Evolutionary conservation across 92 coral and sea anemone genomes (phyloP).

Genomic region (Nematostella vectensis): DNA sequence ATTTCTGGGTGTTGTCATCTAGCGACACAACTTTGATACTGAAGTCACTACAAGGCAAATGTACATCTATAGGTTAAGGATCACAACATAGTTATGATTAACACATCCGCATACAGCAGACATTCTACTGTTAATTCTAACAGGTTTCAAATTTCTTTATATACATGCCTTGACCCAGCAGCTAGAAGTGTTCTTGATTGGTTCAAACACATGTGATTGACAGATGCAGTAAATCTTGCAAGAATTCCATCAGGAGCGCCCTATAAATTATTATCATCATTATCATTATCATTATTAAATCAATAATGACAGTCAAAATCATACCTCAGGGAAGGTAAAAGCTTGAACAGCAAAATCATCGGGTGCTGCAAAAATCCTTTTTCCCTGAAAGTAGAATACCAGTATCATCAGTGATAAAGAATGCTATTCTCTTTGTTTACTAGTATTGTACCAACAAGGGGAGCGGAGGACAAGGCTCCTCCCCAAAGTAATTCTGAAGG

Average conservation of each 20-base stretch:
- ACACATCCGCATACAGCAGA: no score
- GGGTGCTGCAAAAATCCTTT: constrained; percentile 86
- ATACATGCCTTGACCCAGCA: constrained; percentile 96
- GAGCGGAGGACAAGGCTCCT: no score
- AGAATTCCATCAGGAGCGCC: constrained; percentile 94
- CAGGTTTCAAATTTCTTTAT: no score
- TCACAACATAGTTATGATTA: no score
- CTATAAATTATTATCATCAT: constrained; percentile 25
- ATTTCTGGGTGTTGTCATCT: constrained; percentile 71
- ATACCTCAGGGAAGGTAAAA: constrained; percentile 92
- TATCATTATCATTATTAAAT: background rate
- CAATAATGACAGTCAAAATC: background rate
- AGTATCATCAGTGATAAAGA: no score
- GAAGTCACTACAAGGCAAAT: constrained; percentile 55
- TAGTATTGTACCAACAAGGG: no score
- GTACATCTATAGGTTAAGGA: background rate
- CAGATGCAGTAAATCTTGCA: constrained; percentile 85
- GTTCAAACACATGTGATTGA: constrained; percentile 84
- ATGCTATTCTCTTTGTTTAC: no score
- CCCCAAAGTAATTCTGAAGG: no score
- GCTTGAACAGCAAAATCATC: constrained; percentile 90
- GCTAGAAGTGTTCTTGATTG: constrained; percentile 81
- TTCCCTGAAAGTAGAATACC: constrained; percentile 56
- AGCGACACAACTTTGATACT: constrained; percentile 67
- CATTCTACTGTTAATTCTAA: no score